phyloP scores from a whole-genome alignment of 2,797 vertebrate genomes.

The Macropodus opercularis region DNA sequence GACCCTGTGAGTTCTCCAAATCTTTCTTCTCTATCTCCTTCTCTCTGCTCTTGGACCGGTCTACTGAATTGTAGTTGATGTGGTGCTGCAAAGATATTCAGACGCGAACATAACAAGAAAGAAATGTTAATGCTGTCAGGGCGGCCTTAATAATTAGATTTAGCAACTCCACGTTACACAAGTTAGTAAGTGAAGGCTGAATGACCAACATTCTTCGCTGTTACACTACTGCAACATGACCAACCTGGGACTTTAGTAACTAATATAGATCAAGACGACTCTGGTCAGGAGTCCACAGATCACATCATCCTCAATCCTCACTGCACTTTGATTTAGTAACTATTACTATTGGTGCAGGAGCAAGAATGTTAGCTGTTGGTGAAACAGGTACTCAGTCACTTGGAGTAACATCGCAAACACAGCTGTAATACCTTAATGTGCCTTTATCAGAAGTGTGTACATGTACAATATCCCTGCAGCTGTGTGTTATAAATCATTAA shows the following conservation, averaged over 20 bases:
- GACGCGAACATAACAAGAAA: constrained; percentile 50
- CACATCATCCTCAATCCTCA: neutral
- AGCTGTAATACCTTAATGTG: neutral
- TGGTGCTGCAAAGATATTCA: constrained; percentile 87
- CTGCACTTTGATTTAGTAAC: neutral
- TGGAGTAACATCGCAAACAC: neutral
- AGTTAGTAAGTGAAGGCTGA: no score
- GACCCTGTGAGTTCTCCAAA: constrained; percentile 89
- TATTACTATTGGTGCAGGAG: neutral
- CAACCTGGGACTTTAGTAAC: neutral
- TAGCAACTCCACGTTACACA: neutral
- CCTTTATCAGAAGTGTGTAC: neutral
- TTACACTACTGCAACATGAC: no score
- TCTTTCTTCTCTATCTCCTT: constrained; percentile 98
- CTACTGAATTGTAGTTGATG: constrained; percentile 92
- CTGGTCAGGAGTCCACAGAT: neutral
- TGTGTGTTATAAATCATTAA: neutral
- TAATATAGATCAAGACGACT: neutral
- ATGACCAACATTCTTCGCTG: no score
- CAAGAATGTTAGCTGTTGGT: neutral
- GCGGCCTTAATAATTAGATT: neutral
- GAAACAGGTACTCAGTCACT: neutral
- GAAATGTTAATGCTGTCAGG: neutral
- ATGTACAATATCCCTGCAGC: neutral
- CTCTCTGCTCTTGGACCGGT: constrained; percentile 97